Percentiles rank a stretch among this genome's conserved stretches.
Evolutionary conservation across 2,888 invertebrate species (phyloP).

Genomic region (Scotopteryx bipunctaria): DNA sequence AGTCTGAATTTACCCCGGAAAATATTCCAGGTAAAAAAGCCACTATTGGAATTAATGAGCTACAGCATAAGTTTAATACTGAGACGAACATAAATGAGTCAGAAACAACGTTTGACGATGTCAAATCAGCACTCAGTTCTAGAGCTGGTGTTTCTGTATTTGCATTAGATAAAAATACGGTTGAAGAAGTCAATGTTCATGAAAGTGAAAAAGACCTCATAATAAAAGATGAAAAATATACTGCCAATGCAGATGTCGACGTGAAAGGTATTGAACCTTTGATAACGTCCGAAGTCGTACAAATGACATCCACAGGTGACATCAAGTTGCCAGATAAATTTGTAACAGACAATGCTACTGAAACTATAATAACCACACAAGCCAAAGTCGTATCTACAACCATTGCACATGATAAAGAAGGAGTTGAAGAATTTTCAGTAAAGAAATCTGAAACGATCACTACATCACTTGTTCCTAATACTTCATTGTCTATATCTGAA

Average conservation of each 20-base stretch:
- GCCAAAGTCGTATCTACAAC: slow-evolving; percentile 86
- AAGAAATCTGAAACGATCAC: slow-evolving; percentile 63
- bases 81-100: slow-evolving; percentile 85
- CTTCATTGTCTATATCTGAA: slow-evolving; percentile 85
- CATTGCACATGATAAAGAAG: slow-evolving; percentile 86
- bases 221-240: slow-evolving; percentile 74
- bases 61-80: slow-evolving; percentile 83
- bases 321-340: slow-evolving; percentile 82
- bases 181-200: slow-evolving; percentile 84
- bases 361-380: slow-evolving; percentile 83
- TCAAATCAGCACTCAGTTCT: slow-evolving; percentile 64
- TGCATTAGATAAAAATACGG: slow-evolving; percentile 83
- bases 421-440: slow-evolving; percentile 48
- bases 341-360: slow-evolving; percentile 55
- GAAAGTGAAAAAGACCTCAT: slow-evolving; percentile 86
- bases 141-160: slow-evolving; percentile 77
- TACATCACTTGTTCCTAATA: slow-evolving; percentile 81
- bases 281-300: slow-evolving; percentile 79
- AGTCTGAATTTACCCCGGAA: slow-evolving; percentile 80
- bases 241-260: slow-evolving; percentile 82
- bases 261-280: slow-evolving; percentile 84
- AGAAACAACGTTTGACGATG: slow-evolving; percentile 77
- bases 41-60: slow-evolving; percentile 83
- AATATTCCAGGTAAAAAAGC: slow-evolving; percentile 80
- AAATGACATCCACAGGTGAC: slow-evolving; percentile 70